phyloP scores from a whole-genome alignment of 2,113 vertebrate species.

The Poeciliopsis retropinna region DNA sequence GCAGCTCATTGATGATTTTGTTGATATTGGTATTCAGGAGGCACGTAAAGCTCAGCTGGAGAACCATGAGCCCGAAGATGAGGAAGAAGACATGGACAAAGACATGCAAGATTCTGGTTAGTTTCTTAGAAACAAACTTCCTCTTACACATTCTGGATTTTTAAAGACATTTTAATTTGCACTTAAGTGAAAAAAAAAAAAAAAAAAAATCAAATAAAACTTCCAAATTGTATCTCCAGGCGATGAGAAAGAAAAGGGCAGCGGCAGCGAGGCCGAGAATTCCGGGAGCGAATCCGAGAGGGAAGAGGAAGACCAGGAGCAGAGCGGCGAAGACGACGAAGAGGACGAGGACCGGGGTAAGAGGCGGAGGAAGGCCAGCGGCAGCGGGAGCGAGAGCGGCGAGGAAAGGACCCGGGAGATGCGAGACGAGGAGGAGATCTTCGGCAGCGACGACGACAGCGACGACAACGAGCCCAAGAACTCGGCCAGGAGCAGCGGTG shows the following conservation, averaged over 20 bases:
- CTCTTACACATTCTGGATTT: neutral
- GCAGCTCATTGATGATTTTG: conserved; percentile 1
- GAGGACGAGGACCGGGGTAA: conserved; percentile 59
- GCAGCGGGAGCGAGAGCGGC: conserved; percentile 82
- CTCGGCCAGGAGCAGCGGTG: conserved; percentile 72
- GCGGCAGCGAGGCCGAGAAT: conserved; percentile 84
- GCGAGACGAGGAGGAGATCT: conserved; percentile 92
- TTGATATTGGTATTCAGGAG: conserved; percentile 76
- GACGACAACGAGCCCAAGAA: conserved; percentile 80
- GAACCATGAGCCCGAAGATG: conserved; percentile 94
- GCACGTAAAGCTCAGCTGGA: conserved; percentile 92
- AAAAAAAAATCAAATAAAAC: neutral
- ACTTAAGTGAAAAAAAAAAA: neutral
- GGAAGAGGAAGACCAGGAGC: conserved; percentile 74
- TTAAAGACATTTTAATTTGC: neutral
- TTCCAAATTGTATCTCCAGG: conserved; percentile 65
- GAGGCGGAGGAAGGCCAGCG: conserved; percentile 78
- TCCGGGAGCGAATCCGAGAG: conserved; percentile 82
- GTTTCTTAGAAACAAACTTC: conserved; percentile 8
- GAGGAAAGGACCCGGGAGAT: conserved; percentile 81
- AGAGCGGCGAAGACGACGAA: conserved; percentile 60
- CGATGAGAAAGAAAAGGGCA: conserved; percentile 88
- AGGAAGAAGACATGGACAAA: conserved; percentile 90
- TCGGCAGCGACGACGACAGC: conserved; percentile 89
- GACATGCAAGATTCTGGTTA: conserved; percentile 86